A percentile compares a stretch with the other conserved stretches of the same genome.
Conservation (phyloP, 92 coral and sea anemone species). For the Umimayanthus kanabou region DNA sequence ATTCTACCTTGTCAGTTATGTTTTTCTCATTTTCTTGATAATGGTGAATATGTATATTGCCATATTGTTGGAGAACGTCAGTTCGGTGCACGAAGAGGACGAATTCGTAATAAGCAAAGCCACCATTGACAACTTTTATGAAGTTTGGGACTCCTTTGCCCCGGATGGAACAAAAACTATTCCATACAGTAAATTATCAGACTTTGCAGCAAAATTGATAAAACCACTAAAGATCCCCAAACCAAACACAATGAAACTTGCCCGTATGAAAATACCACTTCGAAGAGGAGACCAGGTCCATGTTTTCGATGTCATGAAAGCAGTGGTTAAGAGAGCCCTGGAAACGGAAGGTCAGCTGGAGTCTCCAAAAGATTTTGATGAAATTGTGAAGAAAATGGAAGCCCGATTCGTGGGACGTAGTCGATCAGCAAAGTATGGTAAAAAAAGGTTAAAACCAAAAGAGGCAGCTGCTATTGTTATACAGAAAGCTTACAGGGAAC, state of each 20-base stretch:
- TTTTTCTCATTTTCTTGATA: slow-evolving; percentile 32
- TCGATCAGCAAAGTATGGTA: not conserved
- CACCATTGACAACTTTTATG: slow-evolving; percentile 48
- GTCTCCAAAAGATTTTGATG: slow-evolving; percentile 33
- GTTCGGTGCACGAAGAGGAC: slow-evolving; percentile 32
- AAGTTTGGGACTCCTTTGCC: slow-evolving; percentile 48
- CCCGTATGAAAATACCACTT: slow-evolving; percentile 49
- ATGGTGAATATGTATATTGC: slow-evolving; percentile 58
- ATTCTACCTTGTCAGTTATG: slow-evolving; percentile 39
- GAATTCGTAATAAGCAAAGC: slow-evolving; percentile 44
- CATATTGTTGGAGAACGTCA: slow-evolving; percentile 45
- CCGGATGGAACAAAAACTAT: slow-evolving; percentile 43
- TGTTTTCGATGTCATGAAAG: slow-evolving; percentile 52
- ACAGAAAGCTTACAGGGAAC: slow-evolving; percentile 11
- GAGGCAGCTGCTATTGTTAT: slow-evolving; percentile 10
- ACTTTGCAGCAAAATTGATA: slow-evolving; percentile 44
- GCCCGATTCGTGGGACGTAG: slow-evolving; percentile 35
- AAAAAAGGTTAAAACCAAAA: not conserved
- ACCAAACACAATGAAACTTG: slow-evolving; percentile 28
- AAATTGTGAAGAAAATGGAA: slow-evolving; percentile 51
- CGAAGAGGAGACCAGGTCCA: slow-evolving; percentile 44
- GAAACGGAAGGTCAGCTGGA: slow-evolving; percentile 27
- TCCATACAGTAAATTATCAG: slow-evolving; percentile 39
- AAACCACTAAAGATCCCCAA: slow-evolving; percentile 51
- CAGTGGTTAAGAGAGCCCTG: slow-evolving; percentile 44